A percentile compares a stretch with the other conserved stretches of the same genome.
These are phyloP conservation scores for Platysteira castanea DNA, from an alignment of 2,113 vertebrate species.

Conservation along the genomic window DNA sequence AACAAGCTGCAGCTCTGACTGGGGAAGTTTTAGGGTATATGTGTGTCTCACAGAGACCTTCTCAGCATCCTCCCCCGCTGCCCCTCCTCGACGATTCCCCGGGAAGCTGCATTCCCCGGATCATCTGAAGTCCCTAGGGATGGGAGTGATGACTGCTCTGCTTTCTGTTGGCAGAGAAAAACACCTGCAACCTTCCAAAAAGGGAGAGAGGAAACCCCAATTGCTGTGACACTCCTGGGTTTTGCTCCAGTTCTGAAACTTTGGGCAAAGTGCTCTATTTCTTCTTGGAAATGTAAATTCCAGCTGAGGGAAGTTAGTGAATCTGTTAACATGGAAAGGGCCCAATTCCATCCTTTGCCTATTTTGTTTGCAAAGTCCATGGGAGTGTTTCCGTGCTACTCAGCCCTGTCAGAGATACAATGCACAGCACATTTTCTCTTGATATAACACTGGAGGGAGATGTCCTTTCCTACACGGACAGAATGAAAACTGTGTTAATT, in stretches of 20 bases:
- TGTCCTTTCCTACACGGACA: rapidly evolving
- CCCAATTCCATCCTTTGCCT: not conserved
- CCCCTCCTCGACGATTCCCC: rapidly evolving
- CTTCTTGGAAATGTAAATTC: not conserved
- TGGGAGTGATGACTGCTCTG: not conserved
- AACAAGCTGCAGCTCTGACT: not conserved
- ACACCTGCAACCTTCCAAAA: not conserved
- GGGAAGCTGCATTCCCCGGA: not conserved
- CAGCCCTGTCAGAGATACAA: not conserved
- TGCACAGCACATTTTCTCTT: not conserved
- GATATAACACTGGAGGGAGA: not conserved
- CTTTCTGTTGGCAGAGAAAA: not conserved
- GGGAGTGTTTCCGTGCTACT: not conserved
- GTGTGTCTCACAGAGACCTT: not conserved
- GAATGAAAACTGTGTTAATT: not conserved
- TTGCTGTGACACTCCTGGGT: not conserved
- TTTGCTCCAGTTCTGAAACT: not conserved
- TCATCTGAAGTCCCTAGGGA: not conserved
- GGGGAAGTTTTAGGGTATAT: not conserved
- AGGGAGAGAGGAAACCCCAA: not conserved
- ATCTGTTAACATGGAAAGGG: not conserved
- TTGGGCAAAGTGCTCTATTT: not conserved
- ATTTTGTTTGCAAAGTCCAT: not conserved
- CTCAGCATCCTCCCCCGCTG: not conserved
- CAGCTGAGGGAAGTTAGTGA: not conserved